A percentile compares a stretch with the other conserved stretches of the same genome.
phyloP scores from a whole-genome alignment of 2,888 invertebrate species.

The Platycheirus albimanus region DNA sequence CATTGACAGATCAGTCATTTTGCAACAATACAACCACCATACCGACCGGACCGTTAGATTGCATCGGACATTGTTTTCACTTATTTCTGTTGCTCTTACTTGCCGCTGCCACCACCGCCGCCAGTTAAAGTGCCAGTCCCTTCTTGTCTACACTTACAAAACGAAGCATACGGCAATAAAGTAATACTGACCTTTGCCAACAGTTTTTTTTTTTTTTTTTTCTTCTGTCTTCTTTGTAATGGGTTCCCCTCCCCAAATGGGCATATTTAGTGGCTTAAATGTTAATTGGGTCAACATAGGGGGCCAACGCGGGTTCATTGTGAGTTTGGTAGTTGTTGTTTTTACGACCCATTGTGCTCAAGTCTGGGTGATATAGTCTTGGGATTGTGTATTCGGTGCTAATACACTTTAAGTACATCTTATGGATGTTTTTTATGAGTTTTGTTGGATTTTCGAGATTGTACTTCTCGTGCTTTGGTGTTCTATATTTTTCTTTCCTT shows the following conservation, averaged over 20 bases:
- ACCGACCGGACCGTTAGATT: neutral
- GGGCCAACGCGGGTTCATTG: constrained; percentile 63
- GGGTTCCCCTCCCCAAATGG: constrained; percentile 60
- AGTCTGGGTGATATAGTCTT: constrained; percentile 18
- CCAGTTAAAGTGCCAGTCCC: too few relatives aligned
- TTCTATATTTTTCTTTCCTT: constrained; percentile 19
- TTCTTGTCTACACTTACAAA: neutral
- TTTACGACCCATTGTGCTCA: constrained; percentile 67
- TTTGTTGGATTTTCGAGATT: constrained; percentile 16
- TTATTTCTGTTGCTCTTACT: neutral
- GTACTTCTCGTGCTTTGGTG: constrained; percentile 1
- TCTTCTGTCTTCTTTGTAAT: constrained; percentile 15
- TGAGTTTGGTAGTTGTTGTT: constrained; percentile 31
- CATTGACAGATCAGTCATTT: constrained; percentile 48
- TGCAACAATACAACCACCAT: constrained; percentile 24
- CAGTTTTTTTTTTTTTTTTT: constrained; percentile 24
- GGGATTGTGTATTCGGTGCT: constrained; percentile 35
- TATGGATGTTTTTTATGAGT: constrained; percentile 39
- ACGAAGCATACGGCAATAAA: constrained; percentile 35
- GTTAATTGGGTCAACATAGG: constrained; percentile 70
- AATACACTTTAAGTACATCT: constrained; percentile 46
- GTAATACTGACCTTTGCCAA: constrained; percentile 69
- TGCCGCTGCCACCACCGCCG: too few relatives aligned
- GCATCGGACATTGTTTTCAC: constrained; percentile 16
- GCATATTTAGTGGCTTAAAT: constrained; percentile 66